Percentiles rank a stretch among this genome's conserved stretches.
These are phyloP conservation scores for Melipona quadrifasciata DNA, from an alignment of 1,140 invertebrate species.

Conservation along the genomic window DNA sequence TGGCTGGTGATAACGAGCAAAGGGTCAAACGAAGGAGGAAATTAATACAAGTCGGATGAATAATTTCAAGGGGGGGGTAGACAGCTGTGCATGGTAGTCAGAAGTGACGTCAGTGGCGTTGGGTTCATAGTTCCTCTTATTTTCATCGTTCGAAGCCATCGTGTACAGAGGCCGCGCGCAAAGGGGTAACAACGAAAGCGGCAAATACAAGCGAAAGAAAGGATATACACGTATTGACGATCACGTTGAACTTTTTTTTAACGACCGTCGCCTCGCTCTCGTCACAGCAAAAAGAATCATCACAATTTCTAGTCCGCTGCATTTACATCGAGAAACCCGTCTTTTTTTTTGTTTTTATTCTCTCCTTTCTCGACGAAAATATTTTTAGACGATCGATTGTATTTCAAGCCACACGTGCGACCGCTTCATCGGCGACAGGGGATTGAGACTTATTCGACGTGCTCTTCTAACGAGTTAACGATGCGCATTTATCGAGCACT, in stretches of 20 bases:
- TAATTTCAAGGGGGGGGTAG: conserved; percentile 25
- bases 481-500: conserved; percentile 1
- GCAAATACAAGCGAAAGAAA: not conserved
- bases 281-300: conserved; percentile 22
- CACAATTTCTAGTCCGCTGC: conserved; percentile 64
- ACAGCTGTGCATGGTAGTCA: conserved; percentile 30
- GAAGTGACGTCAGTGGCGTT: conserved; percentile 44
- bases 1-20: conserved; percentile 30
- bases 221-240: not conserved
- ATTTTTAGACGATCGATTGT: conserved; percentile 56
- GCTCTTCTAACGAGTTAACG: not conserved
- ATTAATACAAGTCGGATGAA: conserved; percentile 44
- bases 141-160: conserved; percentile 15
- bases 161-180: not conserved
- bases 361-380: conserved; percentile 14
- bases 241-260: not conserved
- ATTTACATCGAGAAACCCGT: conserved; percentile 54
- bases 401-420: conserved; percentile 20
- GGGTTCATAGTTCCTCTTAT: conserved; percentile 59
- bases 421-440: not conserved
- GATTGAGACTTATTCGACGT: conserved; percentile 18
- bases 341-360: not conserved
- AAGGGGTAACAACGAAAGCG: not conserved
- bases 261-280: not conserved
- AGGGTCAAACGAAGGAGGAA: conserved; percentile 42